Percentiles rank a stretch among this genome's conserved stretches.
These are phyloP conservation scores for Triplophysa rosa DNA, from an alignment of 2,113 vertebrate genomes.

Conservation along the genomic window DNA sequence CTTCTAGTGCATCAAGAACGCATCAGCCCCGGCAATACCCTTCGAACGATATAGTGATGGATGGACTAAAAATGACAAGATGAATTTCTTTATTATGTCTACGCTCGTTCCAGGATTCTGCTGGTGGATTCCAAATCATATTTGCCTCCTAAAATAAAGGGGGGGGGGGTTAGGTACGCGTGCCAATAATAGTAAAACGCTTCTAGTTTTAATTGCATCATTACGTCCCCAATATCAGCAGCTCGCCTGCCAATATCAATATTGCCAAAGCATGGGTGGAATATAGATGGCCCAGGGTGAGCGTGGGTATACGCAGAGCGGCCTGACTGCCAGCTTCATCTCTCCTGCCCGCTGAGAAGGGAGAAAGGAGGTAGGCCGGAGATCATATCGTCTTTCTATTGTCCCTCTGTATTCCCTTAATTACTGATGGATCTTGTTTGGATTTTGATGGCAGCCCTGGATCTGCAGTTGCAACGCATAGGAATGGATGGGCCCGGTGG, in stretches of 20 bases:
- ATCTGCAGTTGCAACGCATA: slow-evolving; percentile 72
- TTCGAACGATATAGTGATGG: slow-evolving; percentile 71
- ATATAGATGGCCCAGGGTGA: slow-evolving; percentile 80
- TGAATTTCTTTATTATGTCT: slow-evolving; percentile 75
- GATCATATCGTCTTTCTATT: slow-evolving; percentile 78
- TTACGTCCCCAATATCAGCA: slow-evolving; percentile 81
- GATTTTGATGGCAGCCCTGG: slow-evolving; percentile 74
- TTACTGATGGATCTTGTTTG: slow-evolving; percentile 81
- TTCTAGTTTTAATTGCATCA: slow-evolving; percentile 82
- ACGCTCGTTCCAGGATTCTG: slow-evolving; percentile 70
- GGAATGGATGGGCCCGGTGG: slow-evolving; percentile 76
- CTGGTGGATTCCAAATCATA: slow-evolving; percentile 76
- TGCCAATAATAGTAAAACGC: slow-evolving; percentile 81
- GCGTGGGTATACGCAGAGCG: slow-evolving; percentile 71
- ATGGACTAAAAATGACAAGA: slow-evolving; percentile 70
- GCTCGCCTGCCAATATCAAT: slow-evolving; percentile 82
- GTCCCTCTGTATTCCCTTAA: slow-evolving; percentile 77
- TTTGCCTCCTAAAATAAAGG: slow-evolving; percentile 73
- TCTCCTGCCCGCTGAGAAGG: slow-evolving; percentile 72
- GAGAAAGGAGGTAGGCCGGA: slow-evolving; percentile 69
- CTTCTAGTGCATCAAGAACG: slow-evolving; percentile 30
- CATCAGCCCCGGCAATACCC: slow-evolving; percentile 52
- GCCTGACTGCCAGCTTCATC: slow-evolving; percentile 67
- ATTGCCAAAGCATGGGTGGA: slow-evolving; percentile 78
- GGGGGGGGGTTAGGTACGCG: slow-evolving; percentile 20